phyloP scores from a whole-genome alignment of 1,140 invertebrate species.

The Adelges cooleyi region DNA sequence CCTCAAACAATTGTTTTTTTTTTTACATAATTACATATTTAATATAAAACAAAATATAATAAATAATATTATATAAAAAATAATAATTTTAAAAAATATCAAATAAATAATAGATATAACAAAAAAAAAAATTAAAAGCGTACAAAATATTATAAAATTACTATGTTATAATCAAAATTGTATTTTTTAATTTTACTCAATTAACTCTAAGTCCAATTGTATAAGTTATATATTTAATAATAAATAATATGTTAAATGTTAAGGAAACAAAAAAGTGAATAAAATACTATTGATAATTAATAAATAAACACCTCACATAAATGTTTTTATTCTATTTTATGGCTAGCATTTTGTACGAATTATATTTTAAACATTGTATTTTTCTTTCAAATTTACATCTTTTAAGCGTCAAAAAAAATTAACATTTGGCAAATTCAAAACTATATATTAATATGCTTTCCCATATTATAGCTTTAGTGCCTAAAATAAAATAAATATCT shows the following conservation, averaged over 20 bases:
- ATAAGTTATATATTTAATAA: too few species aligned
- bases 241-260: constrained; percentile 8
- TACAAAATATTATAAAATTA: neutral
- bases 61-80: neutral
- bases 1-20: neutral
- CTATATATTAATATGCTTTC: constrained; percentile 2
- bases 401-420: neutral
- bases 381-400: constrained; percentile 11
- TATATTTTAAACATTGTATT: constrained; percentile 20
- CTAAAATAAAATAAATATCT: neutral
- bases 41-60: neutral
- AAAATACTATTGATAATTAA: constrained; percentile 13
- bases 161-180: neutral
- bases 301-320: neutral
- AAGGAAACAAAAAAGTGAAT: neutral
- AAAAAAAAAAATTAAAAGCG: constrained; percentile 14
- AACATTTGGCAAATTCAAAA: neutral
- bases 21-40: neutral
- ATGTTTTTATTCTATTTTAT: constrained; percentile 27
- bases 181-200: constrained; percentile 23
- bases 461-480: neutral
- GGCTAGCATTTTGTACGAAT: constrained; percentile 26
- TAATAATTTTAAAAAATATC: neutral
- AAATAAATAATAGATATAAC: neutral
- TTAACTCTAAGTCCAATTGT: constrained; percentile 15